A percentile compares a stretch with the other conserved stretches of the same genome.
These are phyloP conservation scores for Drosophila colorata DNA, from an alignment of 2,888 invertebrate species.

Conservation along the genomic window DNA sequence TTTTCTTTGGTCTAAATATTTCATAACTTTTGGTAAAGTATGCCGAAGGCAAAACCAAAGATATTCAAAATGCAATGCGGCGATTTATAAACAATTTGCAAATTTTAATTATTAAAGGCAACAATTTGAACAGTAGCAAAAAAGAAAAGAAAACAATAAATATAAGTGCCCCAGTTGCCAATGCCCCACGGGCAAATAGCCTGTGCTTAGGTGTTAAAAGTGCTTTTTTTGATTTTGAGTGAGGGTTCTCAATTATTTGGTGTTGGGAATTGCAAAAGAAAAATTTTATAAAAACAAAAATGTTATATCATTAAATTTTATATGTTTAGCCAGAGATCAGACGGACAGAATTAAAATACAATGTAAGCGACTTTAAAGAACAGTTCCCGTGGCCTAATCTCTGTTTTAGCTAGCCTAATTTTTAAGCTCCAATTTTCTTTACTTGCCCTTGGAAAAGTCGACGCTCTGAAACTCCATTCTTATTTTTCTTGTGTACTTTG, in stretches of 20 bases:
- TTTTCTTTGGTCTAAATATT: background rate
- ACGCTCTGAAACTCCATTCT: no score
- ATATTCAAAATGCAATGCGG: slow-evolving; percentile 14
- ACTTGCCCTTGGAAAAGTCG: no score
- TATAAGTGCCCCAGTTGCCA: background rate
- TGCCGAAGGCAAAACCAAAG: slow-evolving; percentile 10
- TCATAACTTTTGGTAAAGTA: background rate
- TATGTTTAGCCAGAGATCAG: background rate
- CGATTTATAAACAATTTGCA: slow-evolving; percentile 27
- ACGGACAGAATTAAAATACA: no score
- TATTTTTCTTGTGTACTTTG: no score
- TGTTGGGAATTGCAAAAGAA: no score
- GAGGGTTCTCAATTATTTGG: no score
- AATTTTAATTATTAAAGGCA: slow-evolving; percentile 22
- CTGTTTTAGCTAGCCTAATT: no score
- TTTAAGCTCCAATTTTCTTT: no score
- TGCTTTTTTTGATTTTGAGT: background rate
- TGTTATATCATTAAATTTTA: background rate
- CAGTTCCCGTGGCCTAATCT: no score
- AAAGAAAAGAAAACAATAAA: background rate
- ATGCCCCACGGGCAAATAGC: background rate
- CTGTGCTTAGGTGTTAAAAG: background rate
- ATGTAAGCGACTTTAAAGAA: no score
- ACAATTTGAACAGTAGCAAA: slow-evolving; percentile 11
- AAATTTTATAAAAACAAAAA: no score